Evolutionary conservation across 2,888 invertebrate genomes (phyloP).

Genomic region (Abrostola triplasia): DNA sequence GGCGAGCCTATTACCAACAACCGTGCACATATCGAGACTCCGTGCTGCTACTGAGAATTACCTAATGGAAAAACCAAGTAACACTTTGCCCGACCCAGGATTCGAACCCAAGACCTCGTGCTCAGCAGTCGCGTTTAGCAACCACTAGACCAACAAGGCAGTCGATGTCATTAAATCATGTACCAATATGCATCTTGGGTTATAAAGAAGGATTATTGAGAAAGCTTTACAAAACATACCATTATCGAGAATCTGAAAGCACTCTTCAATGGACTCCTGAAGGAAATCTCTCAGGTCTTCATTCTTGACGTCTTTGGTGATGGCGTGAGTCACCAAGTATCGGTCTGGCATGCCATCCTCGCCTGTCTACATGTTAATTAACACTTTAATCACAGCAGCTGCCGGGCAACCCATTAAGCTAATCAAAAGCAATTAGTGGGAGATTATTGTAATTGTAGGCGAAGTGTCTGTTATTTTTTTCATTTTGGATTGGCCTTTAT

Average conservation of each 20-base stretch:
- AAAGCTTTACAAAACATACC: slow-evolving; percentile 64
- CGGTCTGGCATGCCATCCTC: slow-evolving; percentile 90
- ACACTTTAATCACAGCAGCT: slow-evolving; percentile 25
- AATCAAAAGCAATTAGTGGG: slow-evolving; percentile 44
- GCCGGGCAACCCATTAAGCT: slow-evolving; percentile 12
- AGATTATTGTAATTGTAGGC: slow-evolving; percentile 16
- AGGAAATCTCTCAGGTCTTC: slow-evolving; percentile 91
- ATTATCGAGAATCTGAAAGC: slow-evolving; percentile 90
- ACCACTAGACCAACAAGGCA: no score
- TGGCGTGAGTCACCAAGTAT: slow-evolving; percentile 88
- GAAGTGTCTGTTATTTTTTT: neutral
- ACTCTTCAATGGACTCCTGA: slow-evolving; percentile 91
- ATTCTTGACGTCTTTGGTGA: slow-evolving; percentile 90
- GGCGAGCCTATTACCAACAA: no score
- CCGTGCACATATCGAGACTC: no score
- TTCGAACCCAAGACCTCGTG: no score
- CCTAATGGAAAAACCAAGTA: no score
- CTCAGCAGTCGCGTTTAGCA: no score
- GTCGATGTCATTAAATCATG: no score
- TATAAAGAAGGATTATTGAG: no score
- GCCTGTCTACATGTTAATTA: slow-evolving; percentile 81
- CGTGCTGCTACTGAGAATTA: no score
- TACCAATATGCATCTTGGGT: no score
- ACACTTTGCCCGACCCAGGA: no score
- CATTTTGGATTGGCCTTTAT: no score